Evolutionary conservation across 2,888 invertebrate species (phyloP), one percentile per base, ranked within the genome.

Genomic region (Calameuta pallipes): DNA sequence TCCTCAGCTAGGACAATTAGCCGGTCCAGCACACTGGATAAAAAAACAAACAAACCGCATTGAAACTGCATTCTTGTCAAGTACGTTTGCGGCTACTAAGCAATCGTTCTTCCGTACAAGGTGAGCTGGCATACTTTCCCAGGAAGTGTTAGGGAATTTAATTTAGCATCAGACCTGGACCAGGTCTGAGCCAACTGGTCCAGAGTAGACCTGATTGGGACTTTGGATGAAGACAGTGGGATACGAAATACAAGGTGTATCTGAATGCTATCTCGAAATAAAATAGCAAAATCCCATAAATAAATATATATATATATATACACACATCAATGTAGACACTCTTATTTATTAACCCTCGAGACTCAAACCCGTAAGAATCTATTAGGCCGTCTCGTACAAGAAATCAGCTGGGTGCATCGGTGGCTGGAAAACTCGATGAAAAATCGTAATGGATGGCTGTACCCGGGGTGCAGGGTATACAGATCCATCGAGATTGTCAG

Each of bases 21-120:
- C 30, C 71, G 13, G 12, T 33, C 11, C 2, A 31, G 71, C 31
- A 15, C 3, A 15, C 41, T 9, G 6, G 0, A 23, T 41, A 41
- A 41, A 41, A 41, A 41, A 36, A 11, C 0, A 6, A 23, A 15
- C 70, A 33, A 31, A 31, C 31, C 31, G 30, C 70, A 83, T 87
- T 87, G 86, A 88, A 87, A 88, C 88, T 86, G 88, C 88, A 88
- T 88, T 88, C 88, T 88, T 88, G 85, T 87, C 88, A 88, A 88
- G 88, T 88, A 88, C 87, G 88, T 87, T 87, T 81, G 85, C 83
- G 84, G 78, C 78, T 82, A 79, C 81, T 76, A 85, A 78, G 31
- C 78, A 77, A 81, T 85, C 82, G 75, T 84, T 82, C 81, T 82
- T 81, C 79, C 80, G 74, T 80, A 78, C 80, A 81, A 78, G 85